A percentile compares a stretch with the other conserved stretches of the same genome.
phyloP scores from a whole-genome alignment of 2,888 invertebrate species.

The Pseudanteris insignis region DNA sequence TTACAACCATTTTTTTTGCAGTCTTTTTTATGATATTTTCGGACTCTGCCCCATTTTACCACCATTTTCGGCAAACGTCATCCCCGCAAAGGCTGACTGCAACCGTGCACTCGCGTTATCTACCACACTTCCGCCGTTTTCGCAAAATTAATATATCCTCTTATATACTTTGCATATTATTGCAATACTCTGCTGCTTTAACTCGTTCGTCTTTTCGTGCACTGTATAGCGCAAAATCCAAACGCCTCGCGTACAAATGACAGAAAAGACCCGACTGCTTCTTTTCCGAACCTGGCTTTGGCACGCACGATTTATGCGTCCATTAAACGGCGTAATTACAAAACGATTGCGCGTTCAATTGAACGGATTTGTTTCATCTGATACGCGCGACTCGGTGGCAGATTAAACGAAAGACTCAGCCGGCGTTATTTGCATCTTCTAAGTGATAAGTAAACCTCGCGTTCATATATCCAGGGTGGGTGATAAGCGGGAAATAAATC shows the following conservation, averaged over 20 bases:
- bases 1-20: no score
- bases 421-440: constrained; percentile 63
- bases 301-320: constrained; percentile 2
- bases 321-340: constrained; percentile 12
- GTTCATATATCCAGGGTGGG: constrained; percentile 61
- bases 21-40: no score
- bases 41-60: no score
- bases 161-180: constrained; percentile 67
- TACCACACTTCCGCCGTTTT: constrained; percentile 61
- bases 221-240: constrained; percentile 31
- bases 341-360: constrained; percentile 31
- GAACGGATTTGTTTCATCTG: constrained; percentile 34
- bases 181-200: constrained; percentile 65
- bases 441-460: constrained; percentile 66
- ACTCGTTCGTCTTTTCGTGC: constrained; percentile 58
- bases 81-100: constrained; percentile 41
- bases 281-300: background rate
- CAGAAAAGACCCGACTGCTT: constrained; percentile 10
- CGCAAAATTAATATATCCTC: constrained; percentile 66
- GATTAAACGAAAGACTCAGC: constrained; percentile 55
- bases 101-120: constrained; percentile 52
- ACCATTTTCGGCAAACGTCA: constrained; percentile 53
- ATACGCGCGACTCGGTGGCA: constrained; percentile 51
- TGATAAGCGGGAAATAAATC: constrained; percentile 67
- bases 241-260: constrained; percentile 22